Evolutionary conservation across 2,888 invertebrate species (phyloP), one percentile per base, ranked within the genome.

Genomic region (Theodoxus fluviatilis): DNA sequence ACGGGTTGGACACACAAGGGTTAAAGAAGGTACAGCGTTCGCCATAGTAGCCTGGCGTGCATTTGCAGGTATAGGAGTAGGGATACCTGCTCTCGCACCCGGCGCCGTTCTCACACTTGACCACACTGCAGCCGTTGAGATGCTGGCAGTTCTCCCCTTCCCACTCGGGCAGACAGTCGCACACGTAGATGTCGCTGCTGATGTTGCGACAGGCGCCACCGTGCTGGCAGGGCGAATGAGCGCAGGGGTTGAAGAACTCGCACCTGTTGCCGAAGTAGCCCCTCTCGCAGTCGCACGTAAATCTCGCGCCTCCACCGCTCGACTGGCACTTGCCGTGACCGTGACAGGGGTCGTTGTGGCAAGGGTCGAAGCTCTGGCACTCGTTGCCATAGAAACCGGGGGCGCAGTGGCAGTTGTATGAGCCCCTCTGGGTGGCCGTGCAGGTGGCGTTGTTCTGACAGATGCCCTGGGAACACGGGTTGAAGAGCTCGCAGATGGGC

Each of bases 371-470:
- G 43, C 77, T 49, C 49, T 82, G 80, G 68, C 83, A 83, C 37
- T 80, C 76, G 7, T 75, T 72, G 1, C 82, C 83, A 69, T 77
- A 76, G 69, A 69, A 80, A 69, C 82, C 83, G 28, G 74, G 72
- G 31, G 67, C 37, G 69, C 85, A 85, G n/a, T 70, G 31, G 69
- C 85, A 85, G 28, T 71, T 68, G 69, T 80, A 82, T 1, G 64
- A 71, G 1, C 78, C 72, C 64, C 74, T 66, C 2, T 75, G 74
- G 6, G 67, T 72, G 49, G 76, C 70, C 4, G 66, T 18, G 68
- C 85, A 85, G 0, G 79, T 79, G 6, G 74, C 80, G 67, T 79
- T 75, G 69, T 83, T 83, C 67, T 73, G 69, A 70, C 84, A 84
- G 0, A 75, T 67, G 35, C 76, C 9, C 33, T 79, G 71, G 0